Evolutionary conservation across 2,888 invertebrate genomes (phyloP).

Genomic region (Sussaba pulchella): DNA sequence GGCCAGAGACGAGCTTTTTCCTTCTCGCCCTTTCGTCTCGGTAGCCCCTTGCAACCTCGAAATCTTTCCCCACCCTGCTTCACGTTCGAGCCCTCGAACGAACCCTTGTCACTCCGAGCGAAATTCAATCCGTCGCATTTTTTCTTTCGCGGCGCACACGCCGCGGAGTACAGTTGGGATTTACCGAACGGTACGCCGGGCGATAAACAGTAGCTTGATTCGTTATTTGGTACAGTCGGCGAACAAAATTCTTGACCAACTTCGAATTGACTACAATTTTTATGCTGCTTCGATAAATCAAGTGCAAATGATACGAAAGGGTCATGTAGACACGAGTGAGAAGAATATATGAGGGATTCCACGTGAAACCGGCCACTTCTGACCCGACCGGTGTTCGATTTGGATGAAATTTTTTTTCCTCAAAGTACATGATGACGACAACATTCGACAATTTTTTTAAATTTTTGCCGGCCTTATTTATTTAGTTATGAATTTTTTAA

Average conservation of each 20-base stretch:
- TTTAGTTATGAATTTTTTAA: too few relatives aligned
- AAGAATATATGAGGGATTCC: too few relatives aligned
- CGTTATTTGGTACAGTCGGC: not conserved
- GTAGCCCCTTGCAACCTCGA: slow-evolving; percentile 56
- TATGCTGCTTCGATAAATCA: not conserved
- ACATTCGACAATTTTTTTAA: too few relatives aligned
- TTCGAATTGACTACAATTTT: not conserved
- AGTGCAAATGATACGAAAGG: not conserved
- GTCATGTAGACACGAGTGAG: too few relatives aligned
- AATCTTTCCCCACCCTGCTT: slow-evolving; percentile 54
- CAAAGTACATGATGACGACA: too few relatives aligned
- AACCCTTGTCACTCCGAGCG: slow-evolving; percentile 31
- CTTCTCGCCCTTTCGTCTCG: slow-evolving; percentile 40
- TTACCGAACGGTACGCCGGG: not conserved
- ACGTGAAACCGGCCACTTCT: too few relatives aligned
- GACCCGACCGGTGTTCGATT: too few relatives aligned
- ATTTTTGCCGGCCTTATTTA: too few relatives aligned
- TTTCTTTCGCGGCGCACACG: slow-evolving; percentile 14
- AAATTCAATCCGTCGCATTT: slow-evolving; percentile 55
- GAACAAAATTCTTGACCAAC: not conserved
- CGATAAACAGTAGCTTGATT: slow-evolving; percentile 7
- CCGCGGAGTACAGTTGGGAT: not conserved
- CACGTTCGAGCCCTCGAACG: slow-evolving; percentile 46
- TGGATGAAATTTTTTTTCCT: too few relatives aligned
- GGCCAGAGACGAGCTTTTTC: slow-evolving; percentile 41